phyloP scores from a whole-genome alignment of 1,140 invertebrate species.

The Drosophila fuyamai region DNA sequence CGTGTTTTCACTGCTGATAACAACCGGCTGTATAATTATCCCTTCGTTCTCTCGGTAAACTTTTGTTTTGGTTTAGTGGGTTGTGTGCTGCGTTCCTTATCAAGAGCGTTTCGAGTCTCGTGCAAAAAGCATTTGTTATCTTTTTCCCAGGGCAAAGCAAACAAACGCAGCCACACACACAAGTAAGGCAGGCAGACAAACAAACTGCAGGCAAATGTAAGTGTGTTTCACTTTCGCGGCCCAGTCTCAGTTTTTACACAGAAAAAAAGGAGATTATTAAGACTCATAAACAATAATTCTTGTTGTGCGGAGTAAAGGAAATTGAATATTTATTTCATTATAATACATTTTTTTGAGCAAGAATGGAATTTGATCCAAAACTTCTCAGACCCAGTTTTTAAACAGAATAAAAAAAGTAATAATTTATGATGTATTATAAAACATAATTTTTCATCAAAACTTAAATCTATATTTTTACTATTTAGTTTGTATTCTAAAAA shows the following conservation, averaged over 20 bases:
- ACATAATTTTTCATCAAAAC: no score
- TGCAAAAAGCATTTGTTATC: constrained; percentile 51
- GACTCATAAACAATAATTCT: no score
- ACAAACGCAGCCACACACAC: constrained; percentile 20
- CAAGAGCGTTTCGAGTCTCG: constrained; percentile 30
- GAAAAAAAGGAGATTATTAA: not conserved
- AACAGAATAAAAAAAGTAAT: no score
- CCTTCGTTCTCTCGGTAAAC: not conserved
- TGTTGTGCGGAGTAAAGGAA: no score
- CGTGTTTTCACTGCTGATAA: constrained; percentile 28
- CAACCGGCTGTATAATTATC: not conserved
- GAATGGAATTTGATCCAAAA: no score
- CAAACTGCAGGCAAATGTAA: constrained; percentile 35
- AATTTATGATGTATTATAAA: no score
- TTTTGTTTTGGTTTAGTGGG: constrained; percentile 9
- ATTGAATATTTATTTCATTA: no score
- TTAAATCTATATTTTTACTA: no score
- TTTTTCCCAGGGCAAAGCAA: constrained; percentile 53
- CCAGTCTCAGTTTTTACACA: constrained; percentile 21
- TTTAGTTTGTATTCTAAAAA: no score
- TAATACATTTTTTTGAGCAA: no score
- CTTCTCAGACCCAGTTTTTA: no score
- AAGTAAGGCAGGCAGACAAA: constrained; percentile 31
- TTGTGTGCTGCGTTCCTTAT: constrained; percentile 1
- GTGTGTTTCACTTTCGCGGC: constrained; percentile 78